These are phyloP conservation scores for Nasonia vitripennis DNA, from an alignment of 1,140 invertebrate genomes.

Conservation along the genomic window DNA sequence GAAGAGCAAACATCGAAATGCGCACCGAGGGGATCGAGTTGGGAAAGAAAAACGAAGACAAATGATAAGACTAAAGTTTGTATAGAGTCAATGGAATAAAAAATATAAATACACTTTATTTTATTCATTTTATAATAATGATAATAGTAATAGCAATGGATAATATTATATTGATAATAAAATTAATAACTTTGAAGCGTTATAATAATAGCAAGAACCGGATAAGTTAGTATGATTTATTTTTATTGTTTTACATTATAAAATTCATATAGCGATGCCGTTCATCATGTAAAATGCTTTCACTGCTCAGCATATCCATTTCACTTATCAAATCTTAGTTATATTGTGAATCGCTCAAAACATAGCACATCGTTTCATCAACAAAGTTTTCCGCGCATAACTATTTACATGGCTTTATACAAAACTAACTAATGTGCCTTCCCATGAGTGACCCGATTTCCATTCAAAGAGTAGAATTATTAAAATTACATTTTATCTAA, in stretches of 20 bases:
- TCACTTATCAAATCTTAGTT: constrained; percentile 51
- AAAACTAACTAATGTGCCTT: constrained; percentile 56
- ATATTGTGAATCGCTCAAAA: constrained; percentile 58
- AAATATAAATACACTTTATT: constrained; percentile 66
- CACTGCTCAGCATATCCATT: not conserved
- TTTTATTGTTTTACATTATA: constrained; percentile 37
- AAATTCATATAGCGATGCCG: constrained; percentile 30
- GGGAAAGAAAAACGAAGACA: not conserved
- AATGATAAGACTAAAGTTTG: constrained; percentile 4
- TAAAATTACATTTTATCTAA: not conserved
- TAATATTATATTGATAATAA: constrained; percentile 47
- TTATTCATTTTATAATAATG: constrained; percentile 54
- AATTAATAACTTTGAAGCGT: constrained; percentile 44
- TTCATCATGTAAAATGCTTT: constrained; percentile 29
- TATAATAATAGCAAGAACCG: constrained; percentile 37
- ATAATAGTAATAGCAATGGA: constrained; percentile 53
- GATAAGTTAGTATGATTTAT: constrained; percentile 14
- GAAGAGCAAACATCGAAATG: too few species aligned
- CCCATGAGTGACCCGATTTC: constrained; percentile 12
- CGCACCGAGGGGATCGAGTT: not conserved
- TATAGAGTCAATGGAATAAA: constrained; percentile 52
- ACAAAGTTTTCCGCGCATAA: constrained; percentile 42
- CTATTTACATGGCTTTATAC: constrained; percentile 70
- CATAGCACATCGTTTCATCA: constrained; percentile 45
- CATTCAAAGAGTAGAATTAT: not conserved